Conservation (phyloP, 2,888 invertebrate genomes). For the Lycaena phlaeas region DNA sequence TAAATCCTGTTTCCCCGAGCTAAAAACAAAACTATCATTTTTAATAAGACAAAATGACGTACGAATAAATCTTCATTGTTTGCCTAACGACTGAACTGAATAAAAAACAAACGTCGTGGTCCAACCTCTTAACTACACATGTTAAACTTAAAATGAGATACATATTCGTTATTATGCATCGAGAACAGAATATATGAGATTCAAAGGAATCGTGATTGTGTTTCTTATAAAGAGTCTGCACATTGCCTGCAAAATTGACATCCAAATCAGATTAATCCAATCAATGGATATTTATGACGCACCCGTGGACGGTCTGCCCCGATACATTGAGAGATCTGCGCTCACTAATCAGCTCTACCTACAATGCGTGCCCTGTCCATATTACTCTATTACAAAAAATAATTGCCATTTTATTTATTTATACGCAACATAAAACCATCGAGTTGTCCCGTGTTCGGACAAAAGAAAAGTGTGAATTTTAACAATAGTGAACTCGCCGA, state of each 20-base stretch:
- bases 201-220: conserved; percentile 47
- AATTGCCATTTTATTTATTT: no score
- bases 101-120: conserved; percentile 28
- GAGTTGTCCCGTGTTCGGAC: no score
- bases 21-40: conserved; percentile 40
- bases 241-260: conserved; percentile 67
- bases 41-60: conserved; percentile 51
- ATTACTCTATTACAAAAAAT: not conserved
- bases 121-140: conserved; percentile 31
- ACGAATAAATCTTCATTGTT: conserved; percentile 47
- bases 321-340: conserved; percentile 59
- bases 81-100: conserved; percentile 41
- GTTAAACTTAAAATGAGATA: conserved; percentile 27
- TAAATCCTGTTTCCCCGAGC: conserved; percentile 14
- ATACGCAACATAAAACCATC: no score
- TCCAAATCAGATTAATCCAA: conserved; percentile 74
- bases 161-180: conserved; percentile 53
- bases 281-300: conserved; percentile 74
- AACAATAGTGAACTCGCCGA: not conserved
- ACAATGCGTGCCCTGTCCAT: conserved; percentile 31
- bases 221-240: conserved; percentile 59
- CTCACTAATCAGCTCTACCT: conserved; percentile 55
- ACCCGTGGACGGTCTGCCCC: conserved; percentile 52
- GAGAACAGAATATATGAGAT: conserved; percentile 43
- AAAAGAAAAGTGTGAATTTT: not conserved